Base-by-base conservation (phyloP, 2,888 invertebrate genomes). In the Drosophila koepferae region DNA sequence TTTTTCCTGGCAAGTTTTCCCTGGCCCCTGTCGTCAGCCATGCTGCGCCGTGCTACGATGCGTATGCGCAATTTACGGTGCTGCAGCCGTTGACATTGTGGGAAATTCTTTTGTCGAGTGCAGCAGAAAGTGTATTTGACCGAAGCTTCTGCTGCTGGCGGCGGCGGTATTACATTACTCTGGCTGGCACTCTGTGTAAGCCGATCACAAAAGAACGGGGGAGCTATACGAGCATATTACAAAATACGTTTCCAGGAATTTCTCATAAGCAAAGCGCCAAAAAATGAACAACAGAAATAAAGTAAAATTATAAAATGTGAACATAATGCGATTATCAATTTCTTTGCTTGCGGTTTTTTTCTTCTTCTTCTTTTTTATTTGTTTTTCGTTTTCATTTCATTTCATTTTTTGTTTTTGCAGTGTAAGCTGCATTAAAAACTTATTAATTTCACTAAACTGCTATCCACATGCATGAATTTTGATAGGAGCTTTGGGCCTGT, bases 61-160 rank as follows among this genome's bases (percentile, higher is more conserved):
- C 85, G 85, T 85, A 85, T 90, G 83, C 77, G 83, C 77, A 70
- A 88, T 90, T 72, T 88, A 63, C 51, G 61, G 70, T 66, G 56
- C 68, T 72, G 60, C 63, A 72, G 56, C 71, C 67, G 63, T 71
- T 82, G 86, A 77, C 83, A 88, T 90, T 90, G 90, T 85, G 90
- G 90, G 85, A 88, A 85, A 77, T 74, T 88, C 80, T 72, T 81
- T 82, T 85, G 77, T 77, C 64, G 83, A 90, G 65, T 80, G 86
- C 90, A 90, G 90, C 90, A 80, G 61, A 80, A 88, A 82, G 31
- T 38, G 10, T 36, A 38, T 58, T 56, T 68, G 54, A n/a, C 10
- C 36, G n/a, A n/a, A 9, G n/a, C 16, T 46, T 23, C 23, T 23
- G 2, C 16, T 7, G 1, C 3, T 18, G 14, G 12, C 7, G 48